Evolutionary conservation across 2,888 invertebrate species (phyloP).

Genomic region (Drosophila tripunctata): DNA sequence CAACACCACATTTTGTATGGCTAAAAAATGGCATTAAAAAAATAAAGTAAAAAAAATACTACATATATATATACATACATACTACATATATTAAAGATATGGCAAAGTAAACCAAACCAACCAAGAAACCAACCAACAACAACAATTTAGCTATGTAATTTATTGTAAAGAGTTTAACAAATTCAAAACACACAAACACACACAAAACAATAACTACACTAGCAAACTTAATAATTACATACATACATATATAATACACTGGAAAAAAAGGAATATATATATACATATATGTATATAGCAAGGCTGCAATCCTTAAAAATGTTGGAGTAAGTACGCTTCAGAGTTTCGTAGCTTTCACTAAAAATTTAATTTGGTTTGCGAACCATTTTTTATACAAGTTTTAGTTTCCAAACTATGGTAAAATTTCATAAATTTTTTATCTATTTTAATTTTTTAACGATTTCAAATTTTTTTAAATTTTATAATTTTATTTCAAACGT

Average conservation of each 20-base stretch:
- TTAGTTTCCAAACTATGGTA: no score
- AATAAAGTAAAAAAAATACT: conserved; percentile 12
- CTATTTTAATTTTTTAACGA: no score
- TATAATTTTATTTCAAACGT: no score
- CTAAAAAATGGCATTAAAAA: conserved; percentile 53
- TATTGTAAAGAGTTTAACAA: conserved; percentile 73
- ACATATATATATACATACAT: not conserved
- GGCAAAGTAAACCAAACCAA: no score
- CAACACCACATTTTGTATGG: conserved; percentile 73
- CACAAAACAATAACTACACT: conserved; percentile 20
- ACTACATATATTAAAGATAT: not conserved
- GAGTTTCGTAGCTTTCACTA: no score
- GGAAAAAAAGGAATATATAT: conserved; percentile 34
- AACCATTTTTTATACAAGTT: no score
- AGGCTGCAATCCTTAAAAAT: no score
- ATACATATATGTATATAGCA: no score
- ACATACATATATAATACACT: conserved; percentile 17
- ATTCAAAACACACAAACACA: conserved; percentile 53
- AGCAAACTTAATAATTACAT: conserved; percentile 28
- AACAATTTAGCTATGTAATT: conserved; percentile 70
- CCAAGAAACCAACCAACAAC: conserved; percentile 30
- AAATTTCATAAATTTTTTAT: no score
- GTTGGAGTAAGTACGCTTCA: no score
- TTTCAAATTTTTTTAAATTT: no score
- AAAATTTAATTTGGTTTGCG: no score